phyloP scores from a whole-genome alignment of 1,140 invertebrate genomes.

The Drosophila kikkawai region DNA sequence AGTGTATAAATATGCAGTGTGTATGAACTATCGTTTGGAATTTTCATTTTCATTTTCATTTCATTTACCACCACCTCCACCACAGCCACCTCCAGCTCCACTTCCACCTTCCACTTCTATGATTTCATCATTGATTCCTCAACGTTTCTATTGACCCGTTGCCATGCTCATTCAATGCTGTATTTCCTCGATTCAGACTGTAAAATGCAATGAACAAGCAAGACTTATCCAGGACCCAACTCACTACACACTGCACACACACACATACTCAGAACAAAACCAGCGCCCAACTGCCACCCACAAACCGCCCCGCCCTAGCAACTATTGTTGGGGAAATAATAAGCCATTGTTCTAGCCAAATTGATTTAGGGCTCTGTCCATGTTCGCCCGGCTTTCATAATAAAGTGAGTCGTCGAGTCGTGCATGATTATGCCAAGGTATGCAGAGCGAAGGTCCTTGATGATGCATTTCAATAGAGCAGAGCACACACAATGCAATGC shows the following conservation, averaged over 20 bases:
- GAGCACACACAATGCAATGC: slow-evolving; percentile 27
- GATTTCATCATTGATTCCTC: slow-evolving; percentile 50
- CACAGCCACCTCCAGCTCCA: neutral
- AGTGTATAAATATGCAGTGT: slow-evolving; percentile 75
- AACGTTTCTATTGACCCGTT: slow-evolving; percentile 48
- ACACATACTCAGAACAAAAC: slow-evolving; percentile 8
- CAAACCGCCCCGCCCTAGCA: slow-evolving; percentile 9
- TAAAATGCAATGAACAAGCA: slow-evolving; percentile 61
- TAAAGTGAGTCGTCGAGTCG: slow-evolving; percentile 33
- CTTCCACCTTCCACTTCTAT: slow-evolving; percentile 18
- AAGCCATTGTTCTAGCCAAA: slow-evolving; percentile 66
- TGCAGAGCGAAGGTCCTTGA: slow-evolving; percentile 22
- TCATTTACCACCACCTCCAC: slow-evolving; percentile 15
- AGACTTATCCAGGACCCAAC: slow-evolving; percentile 40
- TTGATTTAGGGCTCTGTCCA: slow-evolving; percentile 66
- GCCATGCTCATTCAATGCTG: slow-evolving; percentile 36
- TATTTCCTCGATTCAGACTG: slow-evolving; percentile 26
- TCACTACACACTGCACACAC: slow-evolving; percentile 26
- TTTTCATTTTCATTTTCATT: slow-evolving; percentile 41
- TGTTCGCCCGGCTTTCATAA: slow-evolving; percentile 39
- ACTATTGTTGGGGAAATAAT: slow-evolving; percentile 68
- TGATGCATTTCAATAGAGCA: slow-evolving; percentile 15
- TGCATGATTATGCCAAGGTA: slow-evolving; percentile 50
- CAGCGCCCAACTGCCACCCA: slow-evolving; percentile 19
- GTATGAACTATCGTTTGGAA: slow-evolving; percentile 64